Percentiles rank a stretch among this genome's conserved stretches.
Evolutionary conservation across 2,113 vertebrate species (phyloP).

Genomic region (Condylura cristata): DNA sequence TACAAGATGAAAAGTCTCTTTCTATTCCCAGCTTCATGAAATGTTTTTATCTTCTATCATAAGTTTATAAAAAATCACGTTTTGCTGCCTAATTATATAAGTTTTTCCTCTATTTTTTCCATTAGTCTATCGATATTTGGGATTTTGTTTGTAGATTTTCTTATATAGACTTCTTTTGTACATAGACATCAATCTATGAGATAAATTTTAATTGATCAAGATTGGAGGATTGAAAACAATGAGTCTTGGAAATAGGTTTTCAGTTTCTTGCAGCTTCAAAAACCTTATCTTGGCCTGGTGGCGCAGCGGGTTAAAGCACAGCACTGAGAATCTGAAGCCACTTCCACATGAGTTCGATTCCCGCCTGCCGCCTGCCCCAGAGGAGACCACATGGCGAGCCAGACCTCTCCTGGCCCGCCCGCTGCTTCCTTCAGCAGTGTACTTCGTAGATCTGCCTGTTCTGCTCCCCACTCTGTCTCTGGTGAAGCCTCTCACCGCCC

Average conservation of each 20-base stretch:
- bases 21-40: neutral
- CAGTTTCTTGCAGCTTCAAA: neutral
- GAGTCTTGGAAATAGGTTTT: neutral
- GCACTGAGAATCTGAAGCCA: too few relatives aligned
- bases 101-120: neutral
- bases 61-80: neutral
- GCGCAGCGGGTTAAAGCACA: too few relatives aligned
- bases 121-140: neutral
- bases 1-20: neutral
- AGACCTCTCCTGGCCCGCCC: too few relatives aligned
- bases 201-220: conserved; percentile 11
- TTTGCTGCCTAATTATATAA: neutral
- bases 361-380: too few relatives aligned
- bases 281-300: neutral
- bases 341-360: too few relatives aligned
- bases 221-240: neutral
- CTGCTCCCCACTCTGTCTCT: too few relatives aligned
- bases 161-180: neutral
- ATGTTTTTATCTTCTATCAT: neutral
- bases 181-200: neutral
- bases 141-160: neutral
- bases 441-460: too few relatives aligned
- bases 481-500: too few relatives aligned
- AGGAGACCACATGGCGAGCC: too few relatives aligned
- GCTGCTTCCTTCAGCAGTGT: too few relatives aligned